Percentiles rank a stretch among this genome's conserved stretches.
Conservation (phyloP, 2,113 vertebrate genomes). For the Syngnathoides biaculeatus region DNA sequence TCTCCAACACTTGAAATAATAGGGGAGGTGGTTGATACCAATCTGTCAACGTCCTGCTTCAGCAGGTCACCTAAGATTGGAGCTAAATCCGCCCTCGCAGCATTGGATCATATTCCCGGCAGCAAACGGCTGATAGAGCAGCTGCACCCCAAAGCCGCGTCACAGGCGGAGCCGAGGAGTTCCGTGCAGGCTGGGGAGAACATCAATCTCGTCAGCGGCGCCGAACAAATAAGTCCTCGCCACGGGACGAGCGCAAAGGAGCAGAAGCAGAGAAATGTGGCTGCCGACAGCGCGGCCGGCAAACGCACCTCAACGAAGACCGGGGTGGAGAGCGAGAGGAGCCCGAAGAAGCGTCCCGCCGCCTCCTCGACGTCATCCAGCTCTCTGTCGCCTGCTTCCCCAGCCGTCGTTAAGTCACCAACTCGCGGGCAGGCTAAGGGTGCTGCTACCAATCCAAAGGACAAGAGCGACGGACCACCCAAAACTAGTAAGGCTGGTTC, state of each 20-base stretch:
- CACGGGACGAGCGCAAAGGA: conserved; percentile 82
- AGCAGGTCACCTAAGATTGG: conserved; percentile 69
- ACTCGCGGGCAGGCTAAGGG: conserved; percentile 67
- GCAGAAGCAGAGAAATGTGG: conserved; percentile 68
- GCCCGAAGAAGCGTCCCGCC: conserved; percentile 77
- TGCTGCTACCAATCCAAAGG: conserved; percentile 54
- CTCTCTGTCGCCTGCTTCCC: conserved; percentile 66
- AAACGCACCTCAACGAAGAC: conserved; percentile 75
- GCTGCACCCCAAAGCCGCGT: conserved; percentile 63
- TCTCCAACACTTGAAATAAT: conserved; percentile 89
- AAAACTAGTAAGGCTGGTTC: conserved; percentile 76
- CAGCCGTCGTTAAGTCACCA: conserved; percentile 42
- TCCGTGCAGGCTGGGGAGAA: conserved; percentile 77
- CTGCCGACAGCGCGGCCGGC: conserved; percentile 51
- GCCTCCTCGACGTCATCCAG: conserved; percentile 77
- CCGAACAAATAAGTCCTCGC: conserved; percentile 79
- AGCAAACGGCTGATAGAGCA: conserved; percentile 73
- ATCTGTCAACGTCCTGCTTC: conserved; percentile 81
- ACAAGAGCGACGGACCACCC: conserved; percentile 68
- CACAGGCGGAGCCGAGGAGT: conserved; percentile 69
- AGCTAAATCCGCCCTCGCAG: conserved; percentile 79
- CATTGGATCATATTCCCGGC: conserved; percentile 78
- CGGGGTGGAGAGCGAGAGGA: conserved; percentile 73
- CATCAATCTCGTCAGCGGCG: conserved; percentile 80
- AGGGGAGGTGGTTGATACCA: conserved; percentile 84